These are phyloP conservation scores for Thaleichthys pacificus DNA, from an alignment of 2,797 vertebrate species.

Conservation along the genomic window DNA sequence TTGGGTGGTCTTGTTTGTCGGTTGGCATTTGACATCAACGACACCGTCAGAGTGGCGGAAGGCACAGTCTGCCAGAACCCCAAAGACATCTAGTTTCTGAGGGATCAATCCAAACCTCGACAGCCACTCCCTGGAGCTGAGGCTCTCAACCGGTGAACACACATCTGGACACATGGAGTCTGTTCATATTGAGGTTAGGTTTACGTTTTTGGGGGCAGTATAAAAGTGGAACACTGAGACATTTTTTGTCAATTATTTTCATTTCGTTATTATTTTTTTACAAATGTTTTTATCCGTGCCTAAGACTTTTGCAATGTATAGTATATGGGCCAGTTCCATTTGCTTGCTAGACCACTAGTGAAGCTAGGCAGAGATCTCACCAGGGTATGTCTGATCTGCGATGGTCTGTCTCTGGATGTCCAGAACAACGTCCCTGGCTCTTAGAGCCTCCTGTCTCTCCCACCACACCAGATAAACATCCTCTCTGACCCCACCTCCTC, in stretches of 20 bases:
- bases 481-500: conserved; percentile 73
- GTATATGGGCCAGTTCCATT: neutral
- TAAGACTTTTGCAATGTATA: neutral
- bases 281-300: neutral
- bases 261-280: neutral
- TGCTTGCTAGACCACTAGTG: neutral
- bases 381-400: neutral
- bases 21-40: conserved; percentile 76
- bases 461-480: conserved; percentile 78
- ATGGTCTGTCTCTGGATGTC: conserved; percentile 58
- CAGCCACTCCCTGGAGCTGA: conserved; percentile 75
- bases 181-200: conserved; percentile 16
- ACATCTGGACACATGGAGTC: neutral
- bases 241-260: too few species aligned
- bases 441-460: conserved; percentile 75
- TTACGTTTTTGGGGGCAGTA: too few species aligned
- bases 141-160: conserved; percentile 50
- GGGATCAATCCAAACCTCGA: conserved; percentile 74
- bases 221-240: too few species aligned
- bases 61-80: conserved; percentile 72
- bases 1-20: conserved; percentile 63
- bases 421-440: conserved; percentile 61
- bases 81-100: conserved; percentile 68
- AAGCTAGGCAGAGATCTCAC: neutral
- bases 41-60: conserved; percentile 75